These are phyloP conservation scores for Protula sp. DNA, from an alignment of 2,888 invertebrate genomes.

Conservation along the genomic window DNA sequence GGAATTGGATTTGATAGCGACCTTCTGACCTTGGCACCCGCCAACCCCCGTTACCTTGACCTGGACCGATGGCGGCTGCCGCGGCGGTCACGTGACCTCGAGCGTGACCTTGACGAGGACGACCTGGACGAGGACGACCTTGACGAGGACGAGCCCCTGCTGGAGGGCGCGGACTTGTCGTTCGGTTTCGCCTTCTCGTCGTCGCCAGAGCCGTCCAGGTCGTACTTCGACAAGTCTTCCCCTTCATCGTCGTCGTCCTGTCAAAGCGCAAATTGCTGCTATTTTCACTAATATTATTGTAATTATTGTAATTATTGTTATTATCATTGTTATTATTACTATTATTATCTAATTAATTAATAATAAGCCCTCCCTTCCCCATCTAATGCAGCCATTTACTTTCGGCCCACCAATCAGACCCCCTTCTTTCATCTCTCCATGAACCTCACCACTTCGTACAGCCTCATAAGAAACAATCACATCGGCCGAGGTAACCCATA, in stretches of 20 bases:
- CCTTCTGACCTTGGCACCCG: not conserved
- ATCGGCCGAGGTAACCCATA: no score
- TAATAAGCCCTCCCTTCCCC: no score
- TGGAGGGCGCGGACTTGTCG: conserved; percentile 20
- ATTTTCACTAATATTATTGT: no score
- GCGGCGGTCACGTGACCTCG: conserved; percentile 2
- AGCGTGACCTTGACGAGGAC: conserved; percentile 16
- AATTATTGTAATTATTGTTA: no score
- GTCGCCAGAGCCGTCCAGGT: conserved; percentile 70
- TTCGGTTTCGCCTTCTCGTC: conserved; percentile 30
- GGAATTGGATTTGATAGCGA: no score
- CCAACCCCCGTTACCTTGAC: not conserved
- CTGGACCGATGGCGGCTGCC: not conserved
- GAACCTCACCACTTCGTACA: no score
- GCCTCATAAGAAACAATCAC: no score
- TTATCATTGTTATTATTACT: no score
- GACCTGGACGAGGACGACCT: conserved; percentile 9
- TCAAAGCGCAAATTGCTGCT: not conserved
- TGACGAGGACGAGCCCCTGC: conserved; percentile 19
- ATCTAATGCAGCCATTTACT: no score
- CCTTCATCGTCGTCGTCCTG: conserved; percentile 54
- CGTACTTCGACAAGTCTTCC: conserved; percentile 70
- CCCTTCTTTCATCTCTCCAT: no score
- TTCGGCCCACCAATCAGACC: no score
- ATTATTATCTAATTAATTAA: no score